These are phyloP conservation scores for Pseudotriccus pelzelni DNA, from an alignment of 2,797 vertebrate species.

Conservation along the genomic window DNA sequence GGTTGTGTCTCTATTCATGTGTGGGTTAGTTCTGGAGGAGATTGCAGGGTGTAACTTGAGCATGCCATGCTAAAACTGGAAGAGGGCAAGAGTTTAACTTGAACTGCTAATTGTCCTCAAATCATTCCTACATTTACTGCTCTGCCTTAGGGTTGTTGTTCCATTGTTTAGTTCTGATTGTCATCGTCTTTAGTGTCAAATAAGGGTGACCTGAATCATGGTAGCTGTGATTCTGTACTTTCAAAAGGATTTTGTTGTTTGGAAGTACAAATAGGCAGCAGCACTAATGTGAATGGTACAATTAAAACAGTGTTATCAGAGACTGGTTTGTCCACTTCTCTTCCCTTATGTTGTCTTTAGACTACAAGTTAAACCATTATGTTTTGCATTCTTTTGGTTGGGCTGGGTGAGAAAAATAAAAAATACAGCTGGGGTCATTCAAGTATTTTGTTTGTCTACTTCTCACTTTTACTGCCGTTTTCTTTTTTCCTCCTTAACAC, in stretches of 20 bases:
- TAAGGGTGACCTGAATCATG: neutral
- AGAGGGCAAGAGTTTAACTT: neutral
- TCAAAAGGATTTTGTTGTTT: neutral
- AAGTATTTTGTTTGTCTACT: neutral
- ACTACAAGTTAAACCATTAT: neutral
- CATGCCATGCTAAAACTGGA: neutral
- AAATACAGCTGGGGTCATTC: too few species aligned
- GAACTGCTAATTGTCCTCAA: neutral
- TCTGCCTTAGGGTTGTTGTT: neutral
- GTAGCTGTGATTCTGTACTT: neutral
- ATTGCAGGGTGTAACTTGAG: fast-evolving
- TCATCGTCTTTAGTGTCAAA: neutral
- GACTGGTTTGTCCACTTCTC: neutral
- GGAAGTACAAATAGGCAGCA: neutral
- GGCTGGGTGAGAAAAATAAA: neutral
- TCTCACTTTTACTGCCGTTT: neutral
- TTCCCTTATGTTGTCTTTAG: neutral
- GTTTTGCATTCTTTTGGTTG: neutral
- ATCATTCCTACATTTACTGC: fast-evolving
- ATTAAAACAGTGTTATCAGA: neutral
- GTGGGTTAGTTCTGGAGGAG: neutral
- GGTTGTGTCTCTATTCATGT: fast-evolving
- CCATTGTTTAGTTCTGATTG: neutral
- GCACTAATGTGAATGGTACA: neutral
- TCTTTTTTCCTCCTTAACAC: neutral